Base-by-base conservation (phyloP, 2,797 vertebrate genomes). In the Rousettus madagascariensis region DNA sequence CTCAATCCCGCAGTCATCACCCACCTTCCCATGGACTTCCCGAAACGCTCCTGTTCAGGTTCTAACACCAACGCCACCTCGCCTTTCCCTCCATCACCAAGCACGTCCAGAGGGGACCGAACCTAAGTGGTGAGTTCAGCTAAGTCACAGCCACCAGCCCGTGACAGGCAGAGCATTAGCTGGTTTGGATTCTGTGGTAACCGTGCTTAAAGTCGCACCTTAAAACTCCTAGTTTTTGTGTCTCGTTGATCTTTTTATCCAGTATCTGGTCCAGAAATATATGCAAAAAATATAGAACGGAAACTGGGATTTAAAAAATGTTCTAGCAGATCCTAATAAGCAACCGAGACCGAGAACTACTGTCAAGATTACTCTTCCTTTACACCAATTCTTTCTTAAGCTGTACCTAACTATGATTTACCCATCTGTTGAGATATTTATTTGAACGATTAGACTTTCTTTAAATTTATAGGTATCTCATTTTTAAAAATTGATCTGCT, bases 81-180 rank as follows among this genome's bases (percentile, higher is more conserved):
- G n/a, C 24, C 0, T 30, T 85, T 49, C 53, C 28, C 55, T 57
- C 46, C 7, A 12, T 8, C 33, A 0, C 16, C 22, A 43, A 4
- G 43, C 7, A 2, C 0, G 0, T 69, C 16, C 43, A 12, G 5
- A 63, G 33, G 16, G 4, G 0, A 12, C 3, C 1, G 4, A 4
- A 11, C 22, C 24, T 41, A 74, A 49, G 11, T 8, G 20, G 5
- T 4, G 65, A 83, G 11, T 6, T 92, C 43, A 38, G 10, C 10
- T 61, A 55, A 36, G 30, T 30, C 51, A 63, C 83, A 91, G 49
- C 19, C 33, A 9, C 46, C 30, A 16, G 20, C 20, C 6, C 20
- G 2, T 26, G 22, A 63, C 77, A 85, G 49, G 22, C 12, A 82
- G 38, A 22, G 19, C 2, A 9, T 63, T 20, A 8, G 6, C 36